Evolutionary conservation across 1,140 invertebrate species (phyloP).

Genomic region (Pentalonia nigronervosa): DNA sequence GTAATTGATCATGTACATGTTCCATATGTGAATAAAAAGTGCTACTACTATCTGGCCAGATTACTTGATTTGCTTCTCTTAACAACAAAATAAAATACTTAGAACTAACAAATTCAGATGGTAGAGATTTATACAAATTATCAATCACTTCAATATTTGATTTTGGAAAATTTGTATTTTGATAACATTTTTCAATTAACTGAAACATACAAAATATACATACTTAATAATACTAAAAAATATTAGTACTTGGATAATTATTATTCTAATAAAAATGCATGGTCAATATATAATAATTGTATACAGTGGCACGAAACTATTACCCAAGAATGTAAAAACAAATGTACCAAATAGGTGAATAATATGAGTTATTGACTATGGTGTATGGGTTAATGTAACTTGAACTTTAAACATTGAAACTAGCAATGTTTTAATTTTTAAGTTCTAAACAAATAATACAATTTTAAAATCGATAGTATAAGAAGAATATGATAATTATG

Average conservation of each 20-base stretch:
- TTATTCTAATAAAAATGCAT: not conserved
- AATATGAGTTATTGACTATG: not conserved
- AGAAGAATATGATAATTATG: too few relatives aligned
- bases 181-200: slow-evolving; percentile 39
- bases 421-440: too few relatives aligned
- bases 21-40: not conserved
- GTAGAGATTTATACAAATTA: slow-evolving; percentile 38
- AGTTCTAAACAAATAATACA: too few relatives aligned
- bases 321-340: not conserved
- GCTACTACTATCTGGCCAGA: slow-evolving; percentile 42
- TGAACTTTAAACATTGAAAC: too few relatives aligned
- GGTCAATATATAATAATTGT: not conserved
- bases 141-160: slow-evolving; percentile 29
- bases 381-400: not conserved
- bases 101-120: slow-evolving; percentile 21
- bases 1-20: slow-evolving; percentile 26
- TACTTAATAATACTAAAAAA: not conserved
- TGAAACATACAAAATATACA: slow-evolving; percentile 27
- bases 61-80: slow-evolving; percentile 30
- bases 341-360: not conserved
- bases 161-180: slow-evolving; percentile 39
- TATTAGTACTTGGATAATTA: not conserved
- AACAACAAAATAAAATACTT: slow-evolving; percentile 6
- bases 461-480: too few relatives aligned
- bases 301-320: not conserved